Conservation (phyloP, 2,888 invertebrate species). For the Oscheius sp. region DNA sequence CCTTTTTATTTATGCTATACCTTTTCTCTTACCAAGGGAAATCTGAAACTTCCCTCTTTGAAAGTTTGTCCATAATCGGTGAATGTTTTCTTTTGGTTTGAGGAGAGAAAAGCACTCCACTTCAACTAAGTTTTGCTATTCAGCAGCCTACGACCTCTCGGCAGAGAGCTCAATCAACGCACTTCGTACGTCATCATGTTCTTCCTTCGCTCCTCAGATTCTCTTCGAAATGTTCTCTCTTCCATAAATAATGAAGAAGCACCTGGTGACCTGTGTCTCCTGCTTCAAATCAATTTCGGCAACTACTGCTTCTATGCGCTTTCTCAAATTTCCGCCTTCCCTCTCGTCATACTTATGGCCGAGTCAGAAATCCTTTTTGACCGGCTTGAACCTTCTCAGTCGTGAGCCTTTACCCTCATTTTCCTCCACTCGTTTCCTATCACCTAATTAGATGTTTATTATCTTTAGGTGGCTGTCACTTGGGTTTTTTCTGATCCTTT, state of each 20-base stretch:
- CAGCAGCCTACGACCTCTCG: too few species aligned
- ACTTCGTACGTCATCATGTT: conserved; percentile 15
- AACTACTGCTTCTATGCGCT: neutral
- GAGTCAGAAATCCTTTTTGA: neutral
- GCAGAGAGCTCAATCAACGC: conserved; percentile 16
- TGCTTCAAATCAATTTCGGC: conserved; percentile 14
- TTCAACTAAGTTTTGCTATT: too few species aligned
- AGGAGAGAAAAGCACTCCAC: too few species aligned
- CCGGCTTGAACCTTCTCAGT: neutral
- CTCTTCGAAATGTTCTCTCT: neutral
- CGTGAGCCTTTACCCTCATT: neutral
- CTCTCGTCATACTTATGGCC: neutral
- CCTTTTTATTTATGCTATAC: too few species aligned
- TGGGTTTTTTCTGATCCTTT: too few species aligned
- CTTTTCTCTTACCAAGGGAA: too few species aligned
- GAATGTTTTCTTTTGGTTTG: too few species aligned
- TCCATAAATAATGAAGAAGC: conserved; percentile 15
- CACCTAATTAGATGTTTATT: neutral
- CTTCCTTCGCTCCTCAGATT: conserved; percentile 4
- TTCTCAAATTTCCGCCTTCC: conserved; percentile 24
- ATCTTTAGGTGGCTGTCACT: neutral
- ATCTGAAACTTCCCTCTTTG: too few species aligned
- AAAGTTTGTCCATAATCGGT: too few species aligned
- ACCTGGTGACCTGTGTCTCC: conserved; percentile 11
- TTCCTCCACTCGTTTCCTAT: neutral